Evolutionary conservation across 1,140 invertebrate species (phyloP), one percentile per base, ranked within the genome.

Genomic region (Pectinophora gossypiella): DNA sequence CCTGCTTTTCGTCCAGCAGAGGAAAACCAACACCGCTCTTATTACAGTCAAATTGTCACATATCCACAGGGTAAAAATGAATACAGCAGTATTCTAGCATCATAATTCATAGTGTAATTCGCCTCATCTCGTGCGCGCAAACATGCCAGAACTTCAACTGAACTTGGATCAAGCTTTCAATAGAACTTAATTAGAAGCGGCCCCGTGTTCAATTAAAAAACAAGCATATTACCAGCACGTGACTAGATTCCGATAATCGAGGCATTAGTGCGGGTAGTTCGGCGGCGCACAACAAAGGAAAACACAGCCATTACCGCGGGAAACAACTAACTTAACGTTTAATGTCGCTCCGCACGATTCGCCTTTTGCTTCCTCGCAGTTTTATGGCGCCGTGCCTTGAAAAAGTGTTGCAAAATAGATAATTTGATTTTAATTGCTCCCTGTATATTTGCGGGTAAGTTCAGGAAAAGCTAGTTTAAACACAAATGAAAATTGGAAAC

Each of bases 281-380:
- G 27, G 9, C 27, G 27, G n/a, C 1, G n/a, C 27, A 32, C 2
- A 32, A 32, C 27, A 32, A 32, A 32, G 27, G 6, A n/a, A 32
- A 32, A 12, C 27, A n/a, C 43, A 54, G 46, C 59, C 63, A 60
- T 72, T 69, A 67, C 55, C 55, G 50, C 59, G 36, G 56, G 55
- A 59, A 66, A 66, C 54, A 48, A 58, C 59, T 54, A 58, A 63
- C 51, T 59, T 57, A 60, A 48, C 60, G 44, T 59, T 59, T 59
- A 59, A 55, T 59, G 56, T 45, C 54, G 42, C 46, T 45, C 51
- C 16, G 36, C 36, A 40, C 36, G 36, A 40, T 15, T 2, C 13
- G 36, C 36, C 36, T 6, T 38, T 6, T n/a, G n/a, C n/a, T n/a
- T n/a, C n/a, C n/a, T 10, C 22, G 27, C 27, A 32, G 27, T 32